Conservation (phyloP, 2,113 vertebrate genomes). For the Ornithorhynchus anatinus region DNA sequence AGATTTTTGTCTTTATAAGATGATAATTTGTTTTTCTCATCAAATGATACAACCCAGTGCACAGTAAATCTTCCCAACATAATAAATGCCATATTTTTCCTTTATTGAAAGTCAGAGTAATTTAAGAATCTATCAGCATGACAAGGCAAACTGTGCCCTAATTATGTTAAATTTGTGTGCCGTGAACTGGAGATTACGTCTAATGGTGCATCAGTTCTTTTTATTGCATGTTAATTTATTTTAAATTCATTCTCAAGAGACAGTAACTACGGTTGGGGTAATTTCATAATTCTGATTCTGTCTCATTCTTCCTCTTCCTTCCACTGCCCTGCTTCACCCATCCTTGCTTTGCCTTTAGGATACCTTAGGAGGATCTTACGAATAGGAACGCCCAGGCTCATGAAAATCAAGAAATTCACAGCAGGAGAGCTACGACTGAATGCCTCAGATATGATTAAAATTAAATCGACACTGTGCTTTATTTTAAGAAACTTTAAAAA, state of each 20-base stretch:
- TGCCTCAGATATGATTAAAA: background rate
- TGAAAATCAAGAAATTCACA: background rate
- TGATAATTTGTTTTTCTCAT: background rate
- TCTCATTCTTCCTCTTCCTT: background rate
- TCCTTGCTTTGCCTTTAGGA: background rate
- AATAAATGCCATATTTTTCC: background rate
- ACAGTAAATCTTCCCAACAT: background rate
- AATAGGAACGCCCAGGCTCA: background rate
- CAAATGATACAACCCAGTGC: background rate
- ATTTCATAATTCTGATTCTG: background rate
- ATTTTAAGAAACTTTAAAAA: background rate
- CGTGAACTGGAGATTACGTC: fast-evolving
- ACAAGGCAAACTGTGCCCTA: fast-evolving
- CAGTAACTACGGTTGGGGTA: fast-evolving
- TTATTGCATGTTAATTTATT: background rate
- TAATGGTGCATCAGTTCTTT: background rate
- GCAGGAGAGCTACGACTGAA: background rate
- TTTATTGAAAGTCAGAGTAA: background rate
- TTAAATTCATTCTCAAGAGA: fast-evolving
- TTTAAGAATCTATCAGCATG: background rate
- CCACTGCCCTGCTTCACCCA: background rate
- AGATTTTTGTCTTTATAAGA: too few relatives aligned
- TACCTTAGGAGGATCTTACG: background rate
- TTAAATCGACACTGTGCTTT: background rate
- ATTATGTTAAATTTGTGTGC: background rate